These are phyloP conservation scores for Anoplius nigerrimus DNA, from an alignment of 2,888 invertebrate genomes.

Conservation along the genomic window DNA sequence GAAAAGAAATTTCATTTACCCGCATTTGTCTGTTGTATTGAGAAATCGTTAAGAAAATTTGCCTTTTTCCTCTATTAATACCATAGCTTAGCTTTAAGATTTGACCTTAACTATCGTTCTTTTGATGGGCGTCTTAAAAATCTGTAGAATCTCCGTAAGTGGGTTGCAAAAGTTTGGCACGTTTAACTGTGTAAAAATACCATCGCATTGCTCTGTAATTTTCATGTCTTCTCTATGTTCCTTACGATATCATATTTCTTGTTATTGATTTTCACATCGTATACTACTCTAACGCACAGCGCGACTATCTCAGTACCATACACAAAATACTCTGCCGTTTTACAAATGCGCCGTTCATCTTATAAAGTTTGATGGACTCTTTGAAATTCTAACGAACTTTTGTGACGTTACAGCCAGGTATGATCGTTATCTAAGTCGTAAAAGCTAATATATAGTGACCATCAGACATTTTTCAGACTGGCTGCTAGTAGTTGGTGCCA, in stretches of 20 bases:
- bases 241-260: constrained; percentile 5
- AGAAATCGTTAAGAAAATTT: too few relatives aligned
- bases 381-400: constrained; percentile 35
- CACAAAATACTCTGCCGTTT: constrained; percentile 48
- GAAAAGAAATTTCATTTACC: too few relatives aligned
- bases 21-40: too few relatives aligned
- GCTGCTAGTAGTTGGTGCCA: too few relatives aligned
- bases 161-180: constrained; percentile 65
- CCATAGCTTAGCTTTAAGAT: too few relatives aligned
- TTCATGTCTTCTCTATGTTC: constrained; percentile 12
- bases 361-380: background rate
- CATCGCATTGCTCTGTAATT: constrained; percentile 47
- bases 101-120: too few relatives aligned
- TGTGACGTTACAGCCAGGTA: constrained; percentile 28
- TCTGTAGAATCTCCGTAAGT: constrained; percentile 35
- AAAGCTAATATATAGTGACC: constrained; percentile 13
- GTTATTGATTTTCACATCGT: constrained; percentile 19
- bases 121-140: constrained; percentile 12
- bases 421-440: constrained; percentile 14
- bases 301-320: constrained; percentile 44
- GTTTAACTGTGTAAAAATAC: constrained; percentile 65
- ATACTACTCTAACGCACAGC: constrained; percentile 42
- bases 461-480: constrained; percentile 14
- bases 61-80: too few relatives aligned
- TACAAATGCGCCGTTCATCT: constrained; percentile 42